phyloP scores from a whole-genome alignment of 1,140 invertebrate genomes.

The Drosophila lowei region DNA sequence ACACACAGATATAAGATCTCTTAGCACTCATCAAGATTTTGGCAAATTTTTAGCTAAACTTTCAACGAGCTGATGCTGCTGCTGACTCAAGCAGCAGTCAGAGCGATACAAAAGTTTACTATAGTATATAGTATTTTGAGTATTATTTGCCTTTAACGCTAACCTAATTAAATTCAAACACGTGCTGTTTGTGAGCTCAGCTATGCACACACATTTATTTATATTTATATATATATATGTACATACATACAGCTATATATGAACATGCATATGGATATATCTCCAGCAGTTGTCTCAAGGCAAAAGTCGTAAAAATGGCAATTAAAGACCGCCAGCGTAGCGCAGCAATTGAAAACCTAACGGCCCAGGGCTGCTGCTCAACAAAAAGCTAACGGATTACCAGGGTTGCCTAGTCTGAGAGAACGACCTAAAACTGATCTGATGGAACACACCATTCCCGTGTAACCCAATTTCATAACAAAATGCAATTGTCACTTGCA shows the following conservation, averaged over 20 bases:
- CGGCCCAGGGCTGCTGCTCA: not conserved
- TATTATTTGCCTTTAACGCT: conserved; percentile 36
- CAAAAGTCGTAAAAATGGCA: conserved; percentile 25
- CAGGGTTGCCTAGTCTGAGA: too few species aligned
- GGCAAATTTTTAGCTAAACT: conserved; percentile 55
- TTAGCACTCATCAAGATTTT: not conserved
- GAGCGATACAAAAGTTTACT: conserved; percentile 4
- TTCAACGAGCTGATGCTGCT: conserved; percentile 10
- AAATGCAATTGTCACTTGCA: conserved; percentile 22
- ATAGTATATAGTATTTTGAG: not conserved
- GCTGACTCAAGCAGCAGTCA: conserved; percentile 35
- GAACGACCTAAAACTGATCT: too few species aligned
- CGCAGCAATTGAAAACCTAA: conserved; percentile 30
- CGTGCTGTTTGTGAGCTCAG: conserved; percentile 35
- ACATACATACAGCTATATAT: not conserved
- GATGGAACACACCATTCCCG: too few species aligned
- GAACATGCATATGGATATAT: not conserved
- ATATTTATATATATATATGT: not conserved
- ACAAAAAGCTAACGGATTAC: too few species aligned
- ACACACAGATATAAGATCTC: not conserved
- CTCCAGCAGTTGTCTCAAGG: conserved; percentile 26
- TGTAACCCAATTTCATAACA: not conserved
- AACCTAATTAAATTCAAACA: conserved; percentile 68
- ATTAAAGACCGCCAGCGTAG: conserved; percentile 37
- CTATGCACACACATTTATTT: not conserved